Base-by-base conservation (phyloP, 1,140 invertebrate species). In the Rhynchophorus ferrugineus region DNA sequence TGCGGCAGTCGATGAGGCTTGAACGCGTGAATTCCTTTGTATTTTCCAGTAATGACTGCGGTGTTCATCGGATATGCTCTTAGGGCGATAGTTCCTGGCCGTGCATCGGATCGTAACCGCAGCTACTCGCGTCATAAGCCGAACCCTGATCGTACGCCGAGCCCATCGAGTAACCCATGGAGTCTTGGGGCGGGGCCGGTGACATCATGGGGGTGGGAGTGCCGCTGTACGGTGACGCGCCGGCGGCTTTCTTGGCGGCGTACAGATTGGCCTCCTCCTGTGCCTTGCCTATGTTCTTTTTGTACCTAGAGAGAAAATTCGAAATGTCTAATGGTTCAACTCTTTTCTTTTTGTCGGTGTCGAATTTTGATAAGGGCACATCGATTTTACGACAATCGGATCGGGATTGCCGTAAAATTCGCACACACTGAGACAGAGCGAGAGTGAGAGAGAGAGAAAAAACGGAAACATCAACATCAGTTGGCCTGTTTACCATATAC, bases 231-330 rank as follows among this genome's bases (percentile, higher is more conserved):
- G 90, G 90, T 54, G 90, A 93, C 55, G 89, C 89, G 68, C 90
- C 90, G 56, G 95, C 93, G 65, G 95, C 93, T 73, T 98, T 98
- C 78, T 99, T 99, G 39, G 95, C 95, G 58, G 95, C 95, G 72
- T 99, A 99, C 61, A 99, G 77, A 74, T 98, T 98, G 29, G 97
- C 96, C 75, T 99, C 97, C 75, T 99, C 97, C 73, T 99, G 95
- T 48, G 96, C 95, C 76, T 99, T 99, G 58, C 95, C 95, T 59
- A 99, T 99, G 73, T 99, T 99, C 78, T 99, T 99, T 85, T 99
- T 99, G 76, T 99, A 99, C 17, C 54, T 56, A 45, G 11, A 13
- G 45, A 34, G 52, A 54, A 54, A 54, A 54, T 54, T 54, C 50
- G 50, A 53, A 53, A 53, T 53, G 11, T 53, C 50, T 46, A 53